These are phyloP conservation scores for Pyrochroa serraticornis DNA, from an alignment of 2,888 invertebrate species.

Conservation along the genomic window DNA sequence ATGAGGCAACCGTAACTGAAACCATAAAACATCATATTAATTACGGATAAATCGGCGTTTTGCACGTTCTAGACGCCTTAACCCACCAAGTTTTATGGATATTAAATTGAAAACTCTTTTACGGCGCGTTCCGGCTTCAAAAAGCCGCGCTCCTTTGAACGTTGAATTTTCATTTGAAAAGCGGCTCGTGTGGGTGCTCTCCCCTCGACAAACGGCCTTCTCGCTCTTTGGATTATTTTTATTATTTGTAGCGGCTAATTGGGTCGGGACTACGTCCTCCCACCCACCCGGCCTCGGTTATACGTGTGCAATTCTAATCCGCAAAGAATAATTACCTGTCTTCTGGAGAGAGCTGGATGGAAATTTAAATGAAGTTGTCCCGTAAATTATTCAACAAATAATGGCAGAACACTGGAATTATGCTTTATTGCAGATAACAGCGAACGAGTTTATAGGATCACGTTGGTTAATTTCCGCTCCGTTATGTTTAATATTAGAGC, in stretches of 20 bases:
- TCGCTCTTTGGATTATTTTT: too few species aligned
- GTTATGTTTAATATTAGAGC: slow-evolving; percentile 44
- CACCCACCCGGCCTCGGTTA: background rate
- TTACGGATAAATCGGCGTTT: slow-evolving; percentile 11
- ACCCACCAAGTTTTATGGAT: slow-evolving; percentile 44
- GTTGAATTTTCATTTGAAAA: slow-evolving; percentile 8
- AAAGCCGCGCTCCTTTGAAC: slow-evolving; percentile 15
- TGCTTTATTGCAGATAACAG: slow-evolving; percentile 31
- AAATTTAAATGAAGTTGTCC: slow-evolving; percentile 32
- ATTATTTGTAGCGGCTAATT: background rate
- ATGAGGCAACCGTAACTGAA: slow-evolving; percentile 83
- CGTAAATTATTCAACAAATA: slow-evolving; percentile 35
- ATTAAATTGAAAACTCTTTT: slow-evolving; percentile 44
- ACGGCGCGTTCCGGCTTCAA: slow-evolving; percentile 24
- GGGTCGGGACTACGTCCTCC: background rate
- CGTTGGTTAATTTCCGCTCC: slow-evolving; percentile 48
- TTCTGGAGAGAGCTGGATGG: slow-evolving; percentile 13
- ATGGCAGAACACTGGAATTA: slow-evolving; percentile 32
- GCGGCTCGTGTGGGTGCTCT: background rate
- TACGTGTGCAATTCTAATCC: slow-evolving; percentile 14
- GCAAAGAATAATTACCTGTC: slow-evolving; percentile 27
- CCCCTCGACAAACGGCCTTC: too few species aligned
- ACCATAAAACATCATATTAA: slow-evolving; percentile 32
- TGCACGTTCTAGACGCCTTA: slow-evolving; percentile 23
- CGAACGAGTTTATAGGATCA: slow-evolving; percentile 39